Evolutionary conservation across 1,140 invertebrate species (phyloP), one percentile per base, ranked within the genome.

Genomic region (Melipona quadrifasciata): DNA sequence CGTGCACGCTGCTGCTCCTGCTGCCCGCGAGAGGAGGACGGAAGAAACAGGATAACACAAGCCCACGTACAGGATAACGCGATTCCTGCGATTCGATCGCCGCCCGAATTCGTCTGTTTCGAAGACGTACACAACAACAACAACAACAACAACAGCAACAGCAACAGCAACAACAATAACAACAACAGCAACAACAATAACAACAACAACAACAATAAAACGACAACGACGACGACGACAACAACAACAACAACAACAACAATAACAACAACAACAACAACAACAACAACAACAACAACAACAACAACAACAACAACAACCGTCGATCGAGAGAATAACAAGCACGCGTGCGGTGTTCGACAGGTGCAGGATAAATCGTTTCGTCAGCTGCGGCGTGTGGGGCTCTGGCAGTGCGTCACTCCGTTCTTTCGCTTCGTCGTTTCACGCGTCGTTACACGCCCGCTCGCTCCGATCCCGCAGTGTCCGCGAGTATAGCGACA

Each of bases 1-100:
- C 27, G 31, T 67, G 65, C 65, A 21, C 65, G 64, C n/a, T 27
- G 64, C 17, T 47, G 71, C 34, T 55, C 39, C 61, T 21, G 67
- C 55, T 53, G 65, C 80, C n/a, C 27, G 39, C 77, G 55, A 47
- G 73, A 70, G 61, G 83, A 85, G 73, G 70, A 73, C 53, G 67
- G 24, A 4, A 34, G 1, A 24, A 77, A 58, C 24, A 83, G 68
- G 64, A 55, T 61, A 71, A 70, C 51, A 39, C 24, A 21, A 19
- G n/a, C 5, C 16, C 31, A 10, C 16, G 11, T 19, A 34, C 65
- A 34, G 17, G 64, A 65, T 8, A 31, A 65, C 17, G 17, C 12
- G 55, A 65, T n/a, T n/a, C n/a, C n/a, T n/a, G n/a, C 64, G 64
- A 31, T 65, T 65, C 16, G n/a, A 10, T 65, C n/a, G n/a, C 27